Conservation (phyloP, 1,140 invertebrate species). For the Apis laboriosa region DNA sequence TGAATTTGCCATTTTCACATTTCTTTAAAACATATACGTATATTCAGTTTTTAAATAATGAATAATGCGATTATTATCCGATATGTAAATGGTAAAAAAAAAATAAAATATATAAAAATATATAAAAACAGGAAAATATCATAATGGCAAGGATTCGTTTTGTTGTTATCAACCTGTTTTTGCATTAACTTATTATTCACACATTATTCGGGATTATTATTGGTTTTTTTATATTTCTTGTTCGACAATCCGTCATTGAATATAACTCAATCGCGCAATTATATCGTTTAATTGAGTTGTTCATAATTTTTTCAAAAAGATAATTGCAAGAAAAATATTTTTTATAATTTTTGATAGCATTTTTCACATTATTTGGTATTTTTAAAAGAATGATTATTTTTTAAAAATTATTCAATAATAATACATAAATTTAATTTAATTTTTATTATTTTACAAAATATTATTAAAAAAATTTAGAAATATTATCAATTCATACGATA, state of each 20-base stretch:
- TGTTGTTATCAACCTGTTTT: background rate
- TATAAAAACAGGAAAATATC: background rate
- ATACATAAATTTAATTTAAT: too few relatives aligned
- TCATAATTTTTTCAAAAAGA: too few relatives aligned
- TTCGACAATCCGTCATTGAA: background rate
- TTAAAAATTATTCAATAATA: background rate
- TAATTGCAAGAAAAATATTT: too few relatives aligned
- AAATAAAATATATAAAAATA: too few relatives aligned
- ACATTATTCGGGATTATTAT: background rate
- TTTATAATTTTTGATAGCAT: too few relatives aligned
- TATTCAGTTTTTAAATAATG: conserved; percentile 15
- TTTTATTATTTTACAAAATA: too few relatives aligned
- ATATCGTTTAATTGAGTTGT: background rate
- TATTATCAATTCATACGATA: too few relatives aligned
- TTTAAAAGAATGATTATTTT: too few relatives aligned
- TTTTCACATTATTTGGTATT: too few relatives aligned
- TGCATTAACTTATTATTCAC: background rate
- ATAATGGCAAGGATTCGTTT: background rate
- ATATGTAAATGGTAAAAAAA: background rate
- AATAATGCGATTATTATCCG: background rate
- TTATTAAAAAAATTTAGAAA: too few relatives aligned
- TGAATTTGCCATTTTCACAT: too few relatives aligned
- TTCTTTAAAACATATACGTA: background rate
- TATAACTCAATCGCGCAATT: background rate
- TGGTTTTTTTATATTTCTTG: background rate